Evolutionary conservation across 2,113 vertebrate species (phyloP), one percentile per base, ranked within the genome.

Genomic region (Nibea albiflora): DNA sequence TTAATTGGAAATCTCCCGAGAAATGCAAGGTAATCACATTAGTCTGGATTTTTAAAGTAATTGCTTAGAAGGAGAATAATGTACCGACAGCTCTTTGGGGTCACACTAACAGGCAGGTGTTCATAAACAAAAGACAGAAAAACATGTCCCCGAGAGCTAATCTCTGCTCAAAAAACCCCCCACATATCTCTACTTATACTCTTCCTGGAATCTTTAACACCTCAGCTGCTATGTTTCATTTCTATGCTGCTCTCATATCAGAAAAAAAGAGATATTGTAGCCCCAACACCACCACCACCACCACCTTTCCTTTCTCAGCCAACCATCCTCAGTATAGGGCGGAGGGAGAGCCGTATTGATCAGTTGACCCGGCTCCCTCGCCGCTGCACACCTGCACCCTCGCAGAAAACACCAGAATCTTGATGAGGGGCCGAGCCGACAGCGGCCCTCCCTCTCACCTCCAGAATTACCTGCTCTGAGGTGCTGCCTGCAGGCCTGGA

Each of bases 1-100:
- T 83, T 91, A 90, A 93, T 92, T 93, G 87, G 89, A 91, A 88
- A 83, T 86, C 82, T 76, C 84, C 54, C 0, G 84, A 85, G 87
- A 86, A 89, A 92, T 76, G 77, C 71, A 5, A 58, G 64, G 62
- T 88, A 86, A 89, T 90, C 74, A 84, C 83, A 90, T 92, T 88
- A 90, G 83, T 86, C 78, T 80, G 81, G 58, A 77, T 80, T 90
- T 90, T 81, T 78, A 78, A 89, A 88, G 84, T 80, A 91, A 91
- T 88, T 84, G 83, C 85, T 76, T 89, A 0, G 66, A 84, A 78
- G 76, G 67, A 78, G 50, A 86, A 83, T 31, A 72, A 79, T 42
- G 68, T 44, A 58, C 1, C 57, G 3, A 50, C 2, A 49, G 77
- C 57, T 79, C 77, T 58, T 78, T 44, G 24, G 62, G 81, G 67